Conservation (phyloP, 1,140 invertebrate species). For the Tetramorium alpestre region DNA sequence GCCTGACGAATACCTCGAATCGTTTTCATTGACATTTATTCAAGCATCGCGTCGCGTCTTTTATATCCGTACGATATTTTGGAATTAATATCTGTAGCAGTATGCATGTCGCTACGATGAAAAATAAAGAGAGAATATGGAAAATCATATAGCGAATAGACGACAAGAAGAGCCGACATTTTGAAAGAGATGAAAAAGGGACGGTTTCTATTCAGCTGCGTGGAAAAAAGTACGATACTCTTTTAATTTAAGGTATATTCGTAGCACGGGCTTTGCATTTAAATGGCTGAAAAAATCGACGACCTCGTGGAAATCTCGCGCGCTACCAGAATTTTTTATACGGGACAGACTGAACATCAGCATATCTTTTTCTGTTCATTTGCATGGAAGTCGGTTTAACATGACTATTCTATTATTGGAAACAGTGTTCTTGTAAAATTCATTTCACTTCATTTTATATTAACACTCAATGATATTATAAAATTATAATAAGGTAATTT, state of each 20-base stretch:
- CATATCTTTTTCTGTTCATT: conserved; percentile 8
- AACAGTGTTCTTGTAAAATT: not conserved
- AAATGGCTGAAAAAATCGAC: conserved; percentile 44
- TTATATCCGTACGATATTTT: not conserved
- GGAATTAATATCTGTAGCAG: not conserved
- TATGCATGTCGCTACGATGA: not conserved
- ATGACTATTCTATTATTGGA: not conserved
- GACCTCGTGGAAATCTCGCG: conserved; percentile 19
- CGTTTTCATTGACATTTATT: not conserved
- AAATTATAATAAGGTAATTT: conserved; percentile 15
- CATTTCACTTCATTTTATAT: not conserved
- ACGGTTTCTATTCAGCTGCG: not conserved
- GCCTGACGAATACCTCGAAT: not conserved
- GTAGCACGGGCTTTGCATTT: conserved; percentile 46
- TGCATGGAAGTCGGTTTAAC: not conserved
- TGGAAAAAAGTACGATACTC: conserved; percentile 23
- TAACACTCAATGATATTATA: not conserved
- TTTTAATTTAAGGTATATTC: conserved; percentile 52
- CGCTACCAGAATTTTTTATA: conserved; percentile 32
- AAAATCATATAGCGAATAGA: conserved; percentile 9
- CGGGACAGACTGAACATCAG: not conserved
- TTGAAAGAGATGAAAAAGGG: conserved; percentile 7
- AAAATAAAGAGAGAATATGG: not conserved
- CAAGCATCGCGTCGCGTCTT: not conserved
- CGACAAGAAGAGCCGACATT: not conserved